Base-by-base conservation (phyloP, 2,113 vertebrate genomes). In the Callaeas wilsoni region DNA sequence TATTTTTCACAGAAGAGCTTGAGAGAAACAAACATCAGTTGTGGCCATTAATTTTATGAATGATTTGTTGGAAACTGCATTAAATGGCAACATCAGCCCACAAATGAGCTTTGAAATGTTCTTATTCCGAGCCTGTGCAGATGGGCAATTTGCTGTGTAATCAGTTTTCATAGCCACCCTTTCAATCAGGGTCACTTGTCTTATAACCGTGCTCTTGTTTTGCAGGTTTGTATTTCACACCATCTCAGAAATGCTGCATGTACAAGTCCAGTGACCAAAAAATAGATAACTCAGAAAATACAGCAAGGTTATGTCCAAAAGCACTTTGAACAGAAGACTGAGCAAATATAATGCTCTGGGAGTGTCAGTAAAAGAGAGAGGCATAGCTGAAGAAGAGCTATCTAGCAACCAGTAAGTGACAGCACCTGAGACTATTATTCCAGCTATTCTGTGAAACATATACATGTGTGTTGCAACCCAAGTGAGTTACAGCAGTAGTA, bases 61-160 rank as follows among this genome's bases (percentile, higher is more conserved):
- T 91, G 81, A 91, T 94, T 96, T 94, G 87, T 89, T 81, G 82
- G 59, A 97, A 96, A 87, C 46, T 50, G 39, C 70, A 75, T 93
- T 94, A 84, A 97, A 81, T 21, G 50, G 83, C 93, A 96, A 74
- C 56, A 95, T 76, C 67, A 83, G 68, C 42, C 74, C 76, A 94
- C 67, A 97, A 90, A 92, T 57, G 71, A 95, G 83, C 88, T 97
- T 84, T 88, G 73, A 80, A 93, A 82, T 71, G 83, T 74, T 92
- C 87, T 87, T 95, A 77, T 90, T 94, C 77, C 0, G 0, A 86
- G 79, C 57, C 82, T 77, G 71, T 89, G 68, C 76, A 90, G 91
- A 94, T 91, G 87, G 90, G 63, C 70, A 92, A 84, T 91, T 96
- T 96, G 82, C 82, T 93, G 33, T 93, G 82, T 71, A 89, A 87